Evolutionary conservation across 2,113 vertebrate genomes (phyloP), one percentile per base, ranked within the genome.

Genomic region (Tautogolabrus adspersus): DNA sequence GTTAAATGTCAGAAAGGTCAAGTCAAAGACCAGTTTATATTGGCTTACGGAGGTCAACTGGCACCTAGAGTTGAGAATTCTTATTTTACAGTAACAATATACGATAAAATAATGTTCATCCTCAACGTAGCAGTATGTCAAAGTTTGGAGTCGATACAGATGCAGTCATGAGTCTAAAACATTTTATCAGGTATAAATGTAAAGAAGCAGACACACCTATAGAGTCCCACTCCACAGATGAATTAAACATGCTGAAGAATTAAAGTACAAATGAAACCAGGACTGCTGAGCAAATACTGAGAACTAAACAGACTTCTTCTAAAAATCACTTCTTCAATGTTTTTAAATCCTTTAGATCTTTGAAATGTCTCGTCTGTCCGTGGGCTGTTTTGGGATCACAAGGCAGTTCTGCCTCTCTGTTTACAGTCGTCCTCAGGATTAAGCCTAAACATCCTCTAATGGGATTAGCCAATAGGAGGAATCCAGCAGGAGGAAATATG

Each of bases 1-100:
- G 90, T 90, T 91, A 92, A 92, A 91, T 83, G 91, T 93, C 90
- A 90, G 52, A 81, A 79, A 88, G 91, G 87, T 93, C 90, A 90
- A 61, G 83, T 38, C 51, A 84, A 84, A 77, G 82, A 91, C 86
- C 78, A 83, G 82, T 91, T 91, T 87, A 90, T 87, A 79, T 83
- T 84, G 86, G 78, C 80, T 91, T 88, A 88, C 67, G 72, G 76
- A 74, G 69, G 60, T 75, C 76, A 42, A 11, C 66, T 72, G 67
- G 47, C 77, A 71, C 26, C 46, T 46, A 16, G 30, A 72, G 7
- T 37, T 56, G 44, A 58, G 38, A 42, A 46, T 72, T 63, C 70
- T 26, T 37, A 10, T 16, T 72, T 19, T 52, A 38, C 54, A 34
- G 34, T 44, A 51, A 61, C 47, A 10, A 1, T 19, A 49, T 51